phyloP scores from a whole-genome alignment of 2,113 vertebrate species.

The Menidia beryllina region DNA sequence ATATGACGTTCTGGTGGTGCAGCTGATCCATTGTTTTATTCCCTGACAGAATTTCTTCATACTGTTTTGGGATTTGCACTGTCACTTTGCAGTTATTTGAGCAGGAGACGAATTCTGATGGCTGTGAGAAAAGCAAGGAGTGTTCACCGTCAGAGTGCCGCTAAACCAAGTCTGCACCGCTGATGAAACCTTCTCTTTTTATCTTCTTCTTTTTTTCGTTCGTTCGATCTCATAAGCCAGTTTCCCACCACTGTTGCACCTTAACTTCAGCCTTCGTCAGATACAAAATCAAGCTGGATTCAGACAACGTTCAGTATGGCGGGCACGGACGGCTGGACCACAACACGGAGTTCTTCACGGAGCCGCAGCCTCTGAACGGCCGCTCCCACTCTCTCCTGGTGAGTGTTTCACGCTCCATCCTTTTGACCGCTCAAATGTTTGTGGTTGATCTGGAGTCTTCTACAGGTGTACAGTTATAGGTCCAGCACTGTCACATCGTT shows the following conservation, averaged over 20 bases:
- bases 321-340: constrained; percentile 94
- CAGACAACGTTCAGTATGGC: constrained; percentile 88
- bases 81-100: constrained; percentile 45
- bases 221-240: constrained; percentile 51
- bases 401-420: constrained; percentile 34
- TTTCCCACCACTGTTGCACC: constrained; percentile 69
- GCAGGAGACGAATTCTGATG: constrained; percentile 57
- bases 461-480: constrained; percentile 26
- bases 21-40: constrained; percentile 53
- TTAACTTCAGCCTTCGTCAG: constrained; percentile 84
- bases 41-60: constrained; percentile 54
- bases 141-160: constrained; percentile 53
- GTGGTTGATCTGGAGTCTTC: constrained; percentile 28
- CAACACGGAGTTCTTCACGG: constrained; percentile 90
- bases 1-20: constrained; percentile 63
- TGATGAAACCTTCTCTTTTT: constrained; percentile 46
- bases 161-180: constrained; percentile 48
- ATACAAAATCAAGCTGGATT: constrained; percentile 94
- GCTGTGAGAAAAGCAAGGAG: constrained; percentile 60
- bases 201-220: constrained; percentile 37
- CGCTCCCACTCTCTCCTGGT: constrained; percentile 90
- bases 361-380: constrained; percentile 83
- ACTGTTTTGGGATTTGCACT: constrained; percentile 45
- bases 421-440: constrained; percentile 38
- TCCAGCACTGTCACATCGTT: constrained; percentile 34